Base-by-base conservation (phyloP, 1,140 invertebrate species). In the Trachymyrmex cornetzi region DNA sequence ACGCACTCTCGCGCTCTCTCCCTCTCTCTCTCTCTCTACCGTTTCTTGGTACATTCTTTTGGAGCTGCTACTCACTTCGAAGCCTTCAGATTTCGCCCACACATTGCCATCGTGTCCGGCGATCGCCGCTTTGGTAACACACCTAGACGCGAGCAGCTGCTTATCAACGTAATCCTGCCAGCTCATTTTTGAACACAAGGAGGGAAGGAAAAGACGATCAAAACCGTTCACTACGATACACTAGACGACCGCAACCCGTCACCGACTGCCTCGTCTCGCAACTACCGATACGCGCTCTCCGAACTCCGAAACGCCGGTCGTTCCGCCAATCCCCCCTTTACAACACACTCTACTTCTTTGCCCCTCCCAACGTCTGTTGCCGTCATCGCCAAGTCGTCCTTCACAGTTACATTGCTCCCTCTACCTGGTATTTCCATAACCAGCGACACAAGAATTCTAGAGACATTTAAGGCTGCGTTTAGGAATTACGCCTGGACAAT, bases 101-200 rank as follows among this genome's bases (percentile, higher is more conserved):
- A 99, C 96, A 96, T 98, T 98, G 95, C 98, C 98, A 95, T 99
- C 98, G 96, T 98, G 98, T 95, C 98, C 98, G 94, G 98, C 98
- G 95, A 99, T 99, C 90, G 98, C 98, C 91, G 98, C 98, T 97
- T 98, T 98, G 95, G 97, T 98, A 92, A 98, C 98, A 97, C 98
- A 98, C 95, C 97, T 97, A 94, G 98, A 98, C 93, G 98, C 98
- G 96, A 99, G 96, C 96, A 99, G 97, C 96, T 99, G 98, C 97
- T 98, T 99, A 96, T 99, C 98, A 95, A 99, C 98, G 96, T 99
- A 99, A 97, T 98, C 98, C 97, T 99, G 98, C 98, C 98, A 99
- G 97, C 98, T 99, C 98, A 99, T 99, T 94, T 95, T 97, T 91
- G 87, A 90, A 89, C 89, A 89, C 90, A 93, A 87, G 48, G 79